A percentile compares a stretch with the other conserved stretches of the same genome.
These are phyloP conservation scores for Orthosia incerta DNA, from an alignment of 2,888 invertebrate genomes.

Conservation along the genomic window DNA sequence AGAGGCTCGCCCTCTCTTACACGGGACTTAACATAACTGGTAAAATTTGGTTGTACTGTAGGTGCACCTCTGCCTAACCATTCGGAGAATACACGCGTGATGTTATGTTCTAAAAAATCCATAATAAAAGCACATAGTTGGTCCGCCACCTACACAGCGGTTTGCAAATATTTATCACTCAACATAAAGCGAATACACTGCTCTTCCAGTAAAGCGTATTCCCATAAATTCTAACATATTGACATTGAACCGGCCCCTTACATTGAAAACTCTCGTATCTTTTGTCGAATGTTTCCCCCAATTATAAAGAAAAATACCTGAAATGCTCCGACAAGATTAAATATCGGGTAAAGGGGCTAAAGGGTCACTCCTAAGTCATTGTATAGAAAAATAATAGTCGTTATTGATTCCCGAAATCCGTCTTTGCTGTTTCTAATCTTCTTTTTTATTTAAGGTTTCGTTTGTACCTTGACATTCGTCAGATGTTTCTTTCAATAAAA, in stretches of 20 bases:
- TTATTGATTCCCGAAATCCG: constrained; percentile 64
- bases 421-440: constrained; percentile 36
- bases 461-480: constrained; percentile 24
- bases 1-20: too few species aligned
- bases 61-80: too few species aligned
- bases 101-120: background rate
- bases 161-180: constrained; percentile 32
- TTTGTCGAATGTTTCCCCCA: constrained; percentile 77
- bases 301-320: constrained; percentile 80
- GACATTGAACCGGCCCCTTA: constrained; percentile 76
- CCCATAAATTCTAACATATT: constrained; percentile 83
- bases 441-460: constrained; percentile 23
- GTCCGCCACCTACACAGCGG: background rate
- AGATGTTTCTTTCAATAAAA: constrained; percentile 29
- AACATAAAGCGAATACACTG: constrained; percentile 33
- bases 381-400: constrained; percentile 69
- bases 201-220: constrained; percentile 57
- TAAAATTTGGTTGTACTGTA: too few species aligned
- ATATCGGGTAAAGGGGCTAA: constrained; percentile 68
- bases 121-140: background rate
- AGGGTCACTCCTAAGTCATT: constrained; percentile 66
- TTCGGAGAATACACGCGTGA: too few species aligned
- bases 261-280: constrained; percentile 81
- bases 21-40: too few species aligned
- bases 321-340: constrained; percentile 76